A percentile compares a stretch with the other conserved stretches of the same genome.
These are phyloP conservation scores for Gryon sp. DNA, from an alignment of 1,140 invertebrate genomes.

Conservation along the genomic window DNA sequence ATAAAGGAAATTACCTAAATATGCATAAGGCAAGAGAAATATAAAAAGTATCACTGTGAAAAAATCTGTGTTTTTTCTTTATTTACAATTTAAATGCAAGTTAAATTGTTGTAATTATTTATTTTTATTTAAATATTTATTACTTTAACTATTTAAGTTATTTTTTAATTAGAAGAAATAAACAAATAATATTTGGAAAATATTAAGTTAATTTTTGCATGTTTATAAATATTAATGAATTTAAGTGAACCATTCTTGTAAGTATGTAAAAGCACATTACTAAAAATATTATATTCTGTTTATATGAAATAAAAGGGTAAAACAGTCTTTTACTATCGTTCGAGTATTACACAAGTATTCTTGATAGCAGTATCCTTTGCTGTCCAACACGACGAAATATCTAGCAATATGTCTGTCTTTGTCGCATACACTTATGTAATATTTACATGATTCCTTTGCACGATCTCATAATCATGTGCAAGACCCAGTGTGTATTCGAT, in stretches of 20 bases:
- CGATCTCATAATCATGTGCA: neutral
- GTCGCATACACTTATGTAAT: neutral
- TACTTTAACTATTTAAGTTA: too few species aligned
- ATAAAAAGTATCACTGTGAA: neutral
- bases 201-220: too few species aligned
- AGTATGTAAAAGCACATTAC: neutral
- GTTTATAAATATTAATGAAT: too few species aligned
- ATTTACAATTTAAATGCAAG: neutral
- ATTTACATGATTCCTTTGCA: neutral
- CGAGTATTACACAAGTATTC: neutral
- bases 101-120: too few species aligned
- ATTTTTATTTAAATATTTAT: too few species aligned
- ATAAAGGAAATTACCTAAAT: neutral
- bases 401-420: neutral
- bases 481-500: neutral
- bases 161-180: too few species aligned
- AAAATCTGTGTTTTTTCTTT: neutral
- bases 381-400: neutral
- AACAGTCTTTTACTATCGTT: neutral
- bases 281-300: neutral
- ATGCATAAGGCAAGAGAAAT: too few species aligned
- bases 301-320: neutral
- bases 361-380: neutral
- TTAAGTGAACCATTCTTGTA: too few species aligned
- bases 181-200: too few species aligned